These are phyloP conservation scores for Biston stratarius DNA, from an alignment of 2,888 invertebrate genomes.

Conservation along the genomic window DNA sequence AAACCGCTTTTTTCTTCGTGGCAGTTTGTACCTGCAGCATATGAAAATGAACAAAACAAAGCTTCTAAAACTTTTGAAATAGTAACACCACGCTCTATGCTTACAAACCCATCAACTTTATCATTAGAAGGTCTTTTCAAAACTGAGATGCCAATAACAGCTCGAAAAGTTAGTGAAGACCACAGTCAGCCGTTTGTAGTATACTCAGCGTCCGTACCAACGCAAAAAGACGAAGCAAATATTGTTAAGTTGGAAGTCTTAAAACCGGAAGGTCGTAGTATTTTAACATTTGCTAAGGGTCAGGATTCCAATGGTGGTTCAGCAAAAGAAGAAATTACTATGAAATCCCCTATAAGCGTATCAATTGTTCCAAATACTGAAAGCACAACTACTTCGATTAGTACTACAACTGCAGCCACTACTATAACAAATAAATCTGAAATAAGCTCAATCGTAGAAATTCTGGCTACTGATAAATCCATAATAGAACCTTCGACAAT, in stretches of 20 bases:
- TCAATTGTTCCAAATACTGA: conserved; percentile 57
- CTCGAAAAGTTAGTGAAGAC: conserved; percentile 60
- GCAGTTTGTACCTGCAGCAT: conserved; percentile 83
- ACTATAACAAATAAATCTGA: conserved; percentile 42
- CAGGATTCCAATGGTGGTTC: conserved; percentile 73
- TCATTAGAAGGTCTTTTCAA: conserved; percentile 89
- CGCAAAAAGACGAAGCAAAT: conserved; percentile 66
- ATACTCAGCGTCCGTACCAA: conserved; percentile 74
- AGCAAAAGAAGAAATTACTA: conserved; percentile 56
- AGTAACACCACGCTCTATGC: conserved; percentile 71
- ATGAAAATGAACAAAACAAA: conserved; percentile 74
- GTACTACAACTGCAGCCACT: conserved; percentile 46
- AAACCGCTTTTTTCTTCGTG: conserved; percentile 63
- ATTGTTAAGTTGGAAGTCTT: conserved; percentile 68
- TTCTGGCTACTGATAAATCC: conserved; percentile 50
- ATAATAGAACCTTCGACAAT: conserved; percentile 55
- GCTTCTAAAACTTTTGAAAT: conserved; percentile 70
- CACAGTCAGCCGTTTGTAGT: conserved; percentile 77
- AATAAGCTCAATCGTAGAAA: conserved; percentile 53
- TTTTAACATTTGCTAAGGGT: conserved; percentile 75
- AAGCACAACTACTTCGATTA: conserved; percentile 15
- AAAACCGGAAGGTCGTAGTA: conserved; percentile 70
- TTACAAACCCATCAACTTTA: conserved; percentile 88
- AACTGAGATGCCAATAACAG: conserved; percentile 75
- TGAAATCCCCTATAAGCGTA: conserved; percentile 65